These are phyloP conservation scores for Ophiodon elongatus DNA, from an alignment of 2,113 vertebrate genomes.

Conservation along the genomic window DNA sequence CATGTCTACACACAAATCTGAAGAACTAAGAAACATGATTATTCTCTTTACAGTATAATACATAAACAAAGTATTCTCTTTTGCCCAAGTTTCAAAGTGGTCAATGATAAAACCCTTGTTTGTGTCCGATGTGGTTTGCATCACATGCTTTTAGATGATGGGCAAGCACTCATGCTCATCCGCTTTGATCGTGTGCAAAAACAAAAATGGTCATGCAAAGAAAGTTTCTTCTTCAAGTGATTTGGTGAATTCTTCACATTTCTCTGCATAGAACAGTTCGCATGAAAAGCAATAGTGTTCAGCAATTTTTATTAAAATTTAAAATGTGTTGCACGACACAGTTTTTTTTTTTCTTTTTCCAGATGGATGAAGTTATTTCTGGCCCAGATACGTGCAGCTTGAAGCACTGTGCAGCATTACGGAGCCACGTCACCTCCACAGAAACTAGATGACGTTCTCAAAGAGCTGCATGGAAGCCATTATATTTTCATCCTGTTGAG, in stretches of 20 bases:
- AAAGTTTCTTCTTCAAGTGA: constrained; percentile 23
- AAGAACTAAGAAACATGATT: constrained; percentile 16
- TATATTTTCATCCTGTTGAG: constrained; percentile 94
- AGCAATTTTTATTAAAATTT: constrained; percentile 20
- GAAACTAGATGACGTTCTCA: constrained; percentile 91
- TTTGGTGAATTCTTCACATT: constrained; percentile 27
- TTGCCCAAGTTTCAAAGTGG: constrained; percentile 17
- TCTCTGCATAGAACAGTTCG: constrained; percentile 28
- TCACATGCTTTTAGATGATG: constrained; percentile 55
- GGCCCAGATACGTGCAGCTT: constrained; percentile 19
- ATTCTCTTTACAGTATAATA: constrained; percentile 43
- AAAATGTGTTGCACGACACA: constrained; percentile 21
- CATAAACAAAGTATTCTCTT: constrained; percentile 30
- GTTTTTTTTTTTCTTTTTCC: constrained; percentile 5
- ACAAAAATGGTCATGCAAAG: constrained; percentile 60
- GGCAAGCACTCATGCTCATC: constrained; percentile 52
- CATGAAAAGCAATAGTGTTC: constrained; percentile 4
- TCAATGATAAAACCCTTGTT: constrained; percentile 10
- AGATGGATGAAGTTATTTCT: constrained; percentile 17
- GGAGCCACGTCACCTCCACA: neutral
- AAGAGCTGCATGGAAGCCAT: constrained; percentile 99
- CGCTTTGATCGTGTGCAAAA: constrained; percentile 29
- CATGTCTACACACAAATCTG: constrained; percentile 8
- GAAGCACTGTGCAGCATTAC: constrained; percentile 28
- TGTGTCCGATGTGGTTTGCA: constrained; percentile 36